Base-by-base conservation (phyloP, 2,888 invertebrate genomes). In the Eutolmus rufibarbis region DNA sequence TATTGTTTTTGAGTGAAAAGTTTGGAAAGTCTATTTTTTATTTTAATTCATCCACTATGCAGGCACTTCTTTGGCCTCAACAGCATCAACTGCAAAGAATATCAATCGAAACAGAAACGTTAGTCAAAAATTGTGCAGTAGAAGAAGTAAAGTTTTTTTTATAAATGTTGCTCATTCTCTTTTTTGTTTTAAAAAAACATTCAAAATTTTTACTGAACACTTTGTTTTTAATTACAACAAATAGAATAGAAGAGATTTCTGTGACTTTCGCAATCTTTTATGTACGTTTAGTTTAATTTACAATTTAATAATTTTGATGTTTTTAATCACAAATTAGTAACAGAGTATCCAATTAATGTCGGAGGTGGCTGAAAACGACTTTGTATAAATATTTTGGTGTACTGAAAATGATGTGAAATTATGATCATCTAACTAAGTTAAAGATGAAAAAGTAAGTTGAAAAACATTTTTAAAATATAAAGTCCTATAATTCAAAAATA, bases 31-130 rank as follows among this genome's bases (percentile, higher is more conserved):
- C 74, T 86, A 74, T 74, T 86, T 86, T 56, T 74, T 85, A 43
- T 84, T 74, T 74, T 43, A 89, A 88, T 88, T 89, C 89, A 89
- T 89, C 90, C 90, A 89, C 88, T 89, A 89, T 40, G 89, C 89
- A 89, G 89, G 89, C 89, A 89, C 90, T 89, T 89, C 91, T 91
- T 92, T 91, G 91, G 92, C 91, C 90, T 91, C 92, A 91, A 91
- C 91, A 91, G 91, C 91, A 91, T 91, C 91, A 91, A 92, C 92
- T 92, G 92, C 90, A 92, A 92, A 91, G 91, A 92, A 91, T 92
- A 92, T 91, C 90, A 92, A 91, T 91, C 90, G 90, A 91, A 91
- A 91, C 88, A 90, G 90, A 89, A 91, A 90, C 9, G 86, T 86
- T 86, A 86, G 86, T 76, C 51, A 77, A 74, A 86, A 16, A 46